Evolutionary conservation across 2,888 invertebrate species (phyloP).

Genomic region (Oligia fasciuncula): DNA sequence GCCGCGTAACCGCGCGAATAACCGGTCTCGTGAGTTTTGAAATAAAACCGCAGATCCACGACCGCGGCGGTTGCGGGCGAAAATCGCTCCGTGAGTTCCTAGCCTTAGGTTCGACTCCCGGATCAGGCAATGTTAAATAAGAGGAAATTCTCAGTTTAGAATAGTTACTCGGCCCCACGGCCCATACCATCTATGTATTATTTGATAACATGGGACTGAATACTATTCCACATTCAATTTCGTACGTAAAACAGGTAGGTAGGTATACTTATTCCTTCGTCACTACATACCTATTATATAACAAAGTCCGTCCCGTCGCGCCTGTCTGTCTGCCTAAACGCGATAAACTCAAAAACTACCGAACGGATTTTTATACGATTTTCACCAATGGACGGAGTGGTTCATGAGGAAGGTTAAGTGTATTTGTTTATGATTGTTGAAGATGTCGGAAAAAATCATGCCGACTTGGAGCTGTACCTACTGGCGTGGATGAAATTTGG

Average conservation of each 20-base stretch:
- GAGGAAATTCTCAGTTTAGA: not conserved
- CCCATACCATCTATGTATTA: not conserved
- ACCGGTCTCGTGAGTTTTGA: no score
- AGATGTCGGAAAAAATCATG: not conserved
- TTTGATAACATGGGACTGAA: not conserved
- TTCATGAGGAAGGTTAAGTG: not conserved
- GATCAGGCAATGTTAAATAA: not conserved
- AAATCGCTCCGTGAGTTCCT: no score
- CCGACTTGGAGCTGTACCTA: not conserved
- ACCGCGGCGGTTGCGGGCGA: no score
- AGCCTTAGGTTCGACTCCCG: not conserved
- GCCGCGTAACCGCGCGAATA: no score
- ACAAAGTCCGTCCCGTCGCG: not conserved
- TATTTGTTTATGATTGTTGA: not conserved
- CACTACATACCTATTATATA: not conserved
- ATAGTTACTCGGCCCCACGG: not conserved
- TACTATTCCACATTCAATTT: not conserved
- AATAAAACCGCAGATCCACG: no score
- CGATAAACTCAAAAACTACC: not conserved
- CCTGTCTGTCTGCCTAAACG: not conserved
- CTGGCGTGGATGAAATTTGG: not conserved
- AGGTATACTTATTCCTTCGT: not conserved
- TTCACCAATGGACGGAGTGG: not conserved
- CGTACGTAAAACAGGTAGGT: not conserved
- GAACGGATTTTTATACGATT: not conserved